Base-by-base conservation (phyloP, 2,888 invertebrate genomes). In the Pachymerium ferrugineum region DNA sequence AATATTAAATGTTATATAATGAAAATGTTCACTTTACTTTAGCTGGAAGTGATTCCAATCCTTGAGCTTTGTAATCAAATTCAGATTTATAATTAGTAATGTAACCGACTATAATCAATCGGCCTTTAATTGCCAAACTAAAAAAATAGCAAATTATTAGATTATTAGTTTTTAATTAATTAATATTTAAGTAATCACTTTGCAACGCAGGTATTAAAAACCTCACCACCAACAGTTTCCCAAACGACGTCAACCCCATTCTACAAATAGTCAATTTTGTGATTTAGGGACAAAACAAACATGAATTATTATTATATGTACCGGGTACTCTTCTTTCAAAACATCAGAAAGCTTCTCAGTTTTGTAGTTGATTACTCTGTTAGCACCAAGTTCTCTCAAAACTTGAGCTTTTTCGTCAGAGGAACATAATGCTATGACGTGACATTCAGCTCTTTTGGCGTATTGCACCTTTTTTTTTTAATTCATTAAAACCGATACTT, bases 341-440 rank as follows among this genome's bases (percentile, higher is more conserved):
- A 82, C 81, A 0, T 78, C 77, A 73, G 77, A 76, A 33, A 82
- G 73, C 38, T 78, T 78, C 76, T 82, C 82, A 70, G 77, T 79
- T 14, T 78, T 80, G 78, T 82, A 81, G 74, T 82, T 81, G n/a
- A 82, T 78, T 3, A 81, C 79, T 30, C 81, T 75, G 73, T 82
- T 80, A 79, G 81, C 81, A 14, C 81, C 81, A 28, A 81, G 76
- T 22, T 77, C 81, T 79, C 80, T 81, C 5, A 81, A 76, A 75
- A 81, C 80, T 67, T 79, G 75, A 16, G 79, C 80, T 78, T 81
- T 82, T 6, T 80, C 79, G 38, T 79, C 79, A 29, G 79, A 77
- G 4, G 81, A 81, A 76, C 81, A 81, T 22, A 81, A 81, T 6
- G 81, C 81, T 33, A 81, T 80, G 10, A 81, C 81, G 77, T 81